A percentile compares a stretch with the other conserved stretches of the same genome.
These are phyloP conservation scores for Ctenochaetus hawaiiensis DNA, from an alignment of 2,797 vertebrate genomes.

Conservation along the genomic window DNA sequence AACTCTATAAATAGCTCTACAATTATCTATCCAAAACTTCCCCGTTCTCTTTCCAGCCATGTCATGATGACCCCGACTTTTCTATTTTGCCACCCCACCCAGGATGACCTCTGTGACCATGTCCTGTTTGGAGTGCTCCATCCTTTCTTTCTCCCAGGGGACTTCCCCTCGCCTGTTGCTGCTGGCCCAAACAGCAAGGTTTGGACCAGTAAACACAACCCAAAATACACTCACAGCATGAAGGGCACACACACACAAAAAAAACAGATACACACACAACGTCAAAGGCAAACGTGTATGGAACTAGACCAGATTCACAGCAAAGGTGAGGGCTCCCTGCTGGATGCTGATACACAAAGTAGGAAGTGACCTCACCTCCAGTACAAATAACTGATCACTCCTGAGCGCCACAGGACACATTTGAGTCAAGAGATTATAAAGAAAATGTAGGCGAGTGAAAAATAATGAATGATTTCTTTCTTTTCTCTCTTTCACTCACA, in stretches of 20 bases:
- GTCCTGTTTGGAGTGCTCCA: slow-evolving; percentile 62
- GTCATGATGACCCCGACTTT: slow-evolving; percentile 35
- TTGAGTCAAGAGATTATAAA: slow-evolving; percentile 17
- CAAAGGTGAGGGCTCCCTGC: slow-evolving; percentile 44
- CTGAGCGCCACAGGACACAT: slow-evolving; percentile 30
- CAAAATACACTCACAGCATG: slow-evolving; percentile 71
- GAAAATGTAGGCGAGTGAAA: neutral
- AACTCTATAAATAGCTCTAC: neutral
- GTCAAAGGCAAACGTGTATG: slow-evolving; percentile 28
- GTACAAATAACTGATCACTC: slow-evolving; percentile 36
- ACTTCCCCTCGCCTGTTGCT: slow-evolving; percentile 77
- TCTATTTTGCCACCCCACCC: slow-evolving; percentile 18
- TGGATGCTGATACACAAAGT: slow-evolving; percentile 51
- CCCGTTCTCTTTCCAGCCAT: slow-evolving; percentile 16
- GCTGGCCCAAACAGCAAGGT: slow-evolving; percentile 58
- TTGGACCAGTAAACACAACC: slow-evolving; percentile 61
- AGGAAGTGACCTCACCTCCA: slow-evolving; percentile 71
- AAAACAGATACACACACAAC: slow-evolving; percentile 18
- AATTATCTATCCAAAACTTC: slow-evolving; percentile 19
- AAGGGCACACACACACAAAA: slow-evolving; percentile 36
- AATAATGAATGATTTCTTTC: neutral
- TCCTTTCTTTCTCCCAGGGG: slow-evolving; percentile 56
- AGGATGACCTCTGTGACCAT: slow-evolving; percentile 47
- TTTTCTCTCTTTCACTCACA: neutral
- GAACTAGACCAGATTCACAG: slow-evolving; percentile 39